Percentiles rank a stretch among this genome's conserved stretches.
Conservation (phyloP, 1,140 invertebrate genomes). For the Thrips palmi region DNA sequence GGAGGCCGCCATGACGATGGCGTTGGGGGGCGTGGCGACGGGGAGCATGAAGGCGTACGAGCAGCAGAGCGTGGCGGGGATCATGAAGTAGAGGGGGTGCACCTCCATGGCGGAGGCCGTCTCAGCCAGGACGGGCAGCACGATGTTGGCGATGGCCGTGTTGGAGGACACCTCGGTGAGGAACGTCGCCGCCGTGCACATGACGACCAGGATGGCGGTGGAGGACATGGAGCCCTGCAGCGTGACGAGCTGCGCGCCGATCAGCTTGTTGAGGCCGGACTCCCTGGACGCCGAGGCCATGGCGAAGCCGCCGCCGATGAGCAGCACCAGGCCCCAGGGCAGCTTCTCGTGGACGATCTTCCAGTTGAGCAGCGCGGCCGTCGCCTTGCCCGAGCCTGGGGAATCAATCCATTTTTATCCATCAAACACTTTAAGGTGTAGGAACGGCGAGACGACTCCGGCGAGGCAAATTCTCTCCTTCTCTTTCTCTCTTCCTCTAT, state of each 20-base stretch:
- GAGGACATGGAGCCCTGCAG: conserved; percentile 32
- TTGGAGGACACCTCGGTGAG: conserved; percentile 72
- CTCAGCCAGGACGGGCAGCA: conserved; percentile 60
- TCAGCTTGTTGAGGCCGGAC: conserved; percentile 53
- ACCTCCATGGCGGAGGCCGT: conserved; percentile 45
- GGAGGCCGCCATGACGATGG: conserved; percentile 69
- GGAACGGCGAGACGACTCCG: too few relatives aligned
- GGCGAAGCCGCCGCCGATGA: conserved; percentile 72
- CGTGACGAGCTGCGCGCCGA: conserved; percentile 42
- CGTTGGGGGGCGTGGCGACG: conserved; percentile 82
- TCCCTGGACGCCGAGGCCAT: conserved; percentile 61
- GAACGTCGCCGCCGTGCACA: conserved; percentile 31
- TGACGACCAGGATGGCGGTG: conserved; percentile 33
- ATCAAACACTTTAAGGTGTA: too few relatives aligned
- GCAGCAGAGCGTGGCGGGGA: conserved; percentile 61
- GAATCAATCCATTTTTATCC: not conserved
- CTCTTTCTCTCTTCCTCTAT: too few relatives aligned
- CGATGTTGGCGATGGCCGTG: conserved; percentile 66
- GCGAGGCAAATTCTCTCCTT: too few relatives aligned
- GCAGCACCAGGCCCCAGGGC: conserved; percentile 58
- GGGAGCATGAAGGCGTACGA: conserved; percentile 67
- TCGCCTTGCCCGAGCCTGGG: conserved; percentile 24
- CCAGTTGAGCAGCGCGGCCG: conserved; percentile 55
- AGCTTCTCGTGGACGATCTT: conserved; percentile 54
- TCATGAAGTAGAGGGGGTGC: conserved; percentile 74